phyloP scores from a whole-genome alignment of 2,888 invertebrate genomes.

The Antheraea yamamai region DNA sequence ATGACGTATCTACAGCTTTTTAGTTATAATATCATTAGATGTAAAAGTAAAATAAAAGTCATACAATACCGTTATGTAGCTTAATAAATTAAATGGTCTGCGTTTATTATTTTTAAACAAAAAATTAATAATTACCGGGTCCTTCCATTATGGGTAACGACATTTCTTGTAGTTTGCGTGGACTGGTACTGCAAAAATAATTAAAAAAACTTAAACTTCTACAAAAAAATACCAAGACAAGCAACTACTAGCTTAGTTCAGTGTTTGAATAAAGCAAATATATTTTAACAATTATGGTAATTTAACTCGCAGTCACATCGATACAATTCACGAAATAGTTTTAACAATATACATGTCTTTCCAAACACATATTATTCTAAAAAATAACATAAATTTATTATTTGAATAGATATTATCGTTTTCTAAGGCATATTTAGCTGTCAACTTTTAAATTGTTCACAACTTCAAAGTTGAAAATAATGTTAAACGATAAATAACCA shows the following conservation, averaged over 20 bases:
- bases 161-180: constrained; percentile 86
- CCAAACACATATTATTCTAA: too few relatives aligned
- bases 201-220: constrained; percentile 26
- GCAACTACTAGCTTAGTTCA: background rate
- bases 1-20: too few relatives aligned
- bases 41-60: background rate
- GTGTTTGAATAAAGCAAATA: background rate
- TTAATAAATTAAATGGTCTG: background rate
- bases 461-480: too few relatives aligned
- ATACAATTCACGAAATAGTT: too few relatives aligned
- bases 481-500: too few relatives aligned
- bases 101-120: background rate
- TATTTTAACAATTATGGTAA: background rate
- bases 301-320: background rate
- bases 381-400: too few relatives aligned
- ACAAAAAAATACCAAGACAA: background rate
- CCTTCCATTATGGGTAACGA: constrained; percentile 77
- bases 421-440: too few relatives aligned
- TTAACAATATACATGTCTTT: too few relatives aligned
- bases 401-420: too few relatives aligned
- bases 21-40: background rate
- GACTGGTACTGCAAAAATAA: constrained; percentile 84
- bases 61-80: background rate
- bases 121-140: constrained; percentile 51
- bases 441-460: too few relatives aligned